phyloP scores from a whole-genome alignment of 1,140 invertebrate species.

The Eufriesea mexicana region DNA sequence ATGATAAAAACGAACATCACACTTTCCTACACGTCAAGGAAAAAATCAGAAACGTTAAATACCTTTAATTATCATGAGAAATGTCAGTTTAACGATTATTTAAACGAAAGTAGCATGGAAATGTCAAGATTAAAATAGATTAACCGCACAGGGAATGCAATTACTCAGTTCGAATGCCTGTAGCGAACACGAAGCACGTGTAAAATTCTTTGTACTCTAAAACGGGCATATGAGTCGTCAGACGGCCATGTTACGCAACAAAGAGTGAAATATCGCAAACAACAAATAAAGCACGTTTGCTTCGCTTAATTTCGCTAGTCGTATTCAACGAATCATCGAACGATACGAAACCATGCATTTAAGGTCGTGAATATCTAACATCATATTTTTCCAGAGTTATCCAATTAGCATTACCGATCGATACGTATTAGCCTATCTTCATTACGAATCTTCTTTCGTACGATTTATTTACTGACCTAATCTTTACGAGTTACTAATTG shows the following conservation, averaged over 20 bases:
- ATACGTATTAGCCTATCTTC: not conserved
- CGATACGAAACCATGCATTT: too few species aligned
- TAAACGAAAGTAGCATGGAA: not conserved
- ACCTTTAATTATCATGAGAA: not conserved
- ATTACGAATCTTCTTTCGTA: not conserved
- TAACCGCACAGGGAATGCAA: constrained; percentile 18
- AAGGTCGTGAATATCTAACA: not conserved
- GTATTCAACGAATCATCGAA: not conserved
- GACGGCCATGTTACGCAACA: constrained; percentile 42
- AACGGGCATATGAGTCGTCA: constrained; percentile 49
- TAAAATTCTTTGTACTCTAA: constrained; percentile 54
- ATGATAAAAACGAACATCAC: not conserved
- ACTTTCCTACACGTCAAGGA: not conserved
- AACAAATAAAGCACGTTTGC: constrained; percentile 35
- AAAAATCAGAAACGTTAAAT: not conserved
- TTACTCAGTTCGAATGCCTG: constrained; percentile 43
- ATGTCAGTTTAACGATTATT: not conserved
- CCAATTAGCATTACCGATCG: not conserved
- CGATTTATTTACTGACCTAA: constrained; percentile 14
- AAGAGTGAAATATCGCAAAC: constrained; percentile 34
- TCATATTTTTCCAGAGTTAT: not conserved
- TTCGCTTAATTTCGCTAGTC: not conserved
- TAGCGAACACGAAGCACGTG: constrained; percentile 44
- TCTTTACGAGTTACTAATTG: constrained; percentile 12
- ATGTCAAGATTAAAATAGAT: constrained; percentile 44